Percentiles rank a stretch among this genome's conserved stretches.
Evolutionary conservation across 2,888 invertebrate genomes (phyloP).

Genomic region (Philhelius pedissequus): DNA sequence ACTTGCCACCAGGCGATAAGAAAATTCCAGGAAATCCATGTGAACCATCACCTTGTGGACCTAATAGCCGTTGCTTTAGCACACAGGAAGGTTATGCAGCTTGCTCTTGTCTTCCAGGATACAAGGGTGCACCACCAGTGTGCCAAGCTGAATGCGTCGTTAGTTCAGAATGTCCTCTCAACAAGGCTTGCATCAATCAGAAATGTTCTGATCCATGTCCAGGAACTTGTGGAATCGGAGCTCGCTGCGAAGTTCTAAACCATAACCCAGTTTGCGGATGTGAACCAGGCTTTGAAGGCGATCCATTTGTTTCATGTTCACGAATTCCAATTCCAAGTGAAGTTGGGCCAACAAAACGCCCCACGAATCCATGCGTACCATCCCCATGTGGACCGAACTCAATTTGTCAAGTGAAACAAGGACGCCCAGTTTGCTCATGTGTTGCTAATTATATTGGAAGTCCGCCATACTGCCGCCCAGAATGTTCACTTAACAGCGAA

Average conservation of each 20-base stretch:
- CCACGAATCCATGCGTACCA: slow-evolving; percentile 81
- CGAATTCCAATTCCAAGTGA: slow-evolving; percentile 74
- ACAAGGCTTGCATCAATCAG: slow-evolving; percentile 88
- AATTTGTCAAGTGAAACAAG: slow-evolving; percentile 89
- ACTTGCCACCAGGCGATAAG: slow-evolving; percentile 76
- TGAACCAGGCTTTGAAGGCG: slow-evolving; percentile 86
- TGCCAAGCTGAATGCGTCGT: slow-evolving; percentile 92
- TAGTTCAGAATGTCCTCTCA: slow-evolving; percentile 89
- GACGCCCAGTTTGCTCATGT: slow-evolving; percentile 89
- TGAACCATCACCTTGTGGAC: slow-evolving; percentile 90
- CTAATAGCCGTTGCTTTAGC: slow-evolving; percentile 87
- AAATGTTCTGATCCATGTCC: slow-evolving; percentile 91
- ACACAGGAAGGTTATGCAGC: slow-evolving; percentile 86
- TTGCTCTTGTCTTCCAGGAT: slow-evolving; percentile 89
- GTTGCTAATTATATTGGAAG: slow-evolving; percentile 88
- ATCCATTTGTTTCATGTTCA: slow-evolving; percentile 87
- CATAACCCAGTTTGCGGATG: slow-evolving; percentile 93
- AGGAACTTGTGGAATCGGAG: slow-evolving; percentile 88
- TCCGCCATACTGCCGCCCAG: slow-evolving; percentile 90
- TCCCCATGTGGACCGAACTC: slow-evolving; percentile 90
- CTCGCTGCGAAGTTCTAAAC: slow-evolving; percentile 88
- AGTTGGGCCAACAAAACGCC: slow-evolving; percentile 75
- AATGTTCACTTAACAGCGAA: slow-evolving; percentile 90
- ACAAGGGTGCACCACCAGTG: slow-evolving; percentile 88
- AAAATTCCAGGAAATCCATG: slow-evolving; percentile 83